Evolutionary conservation across 35 echinoderm and acorn worm genomes (phyloP).

Genomic region (Apostichopus japonicus): DNA sequence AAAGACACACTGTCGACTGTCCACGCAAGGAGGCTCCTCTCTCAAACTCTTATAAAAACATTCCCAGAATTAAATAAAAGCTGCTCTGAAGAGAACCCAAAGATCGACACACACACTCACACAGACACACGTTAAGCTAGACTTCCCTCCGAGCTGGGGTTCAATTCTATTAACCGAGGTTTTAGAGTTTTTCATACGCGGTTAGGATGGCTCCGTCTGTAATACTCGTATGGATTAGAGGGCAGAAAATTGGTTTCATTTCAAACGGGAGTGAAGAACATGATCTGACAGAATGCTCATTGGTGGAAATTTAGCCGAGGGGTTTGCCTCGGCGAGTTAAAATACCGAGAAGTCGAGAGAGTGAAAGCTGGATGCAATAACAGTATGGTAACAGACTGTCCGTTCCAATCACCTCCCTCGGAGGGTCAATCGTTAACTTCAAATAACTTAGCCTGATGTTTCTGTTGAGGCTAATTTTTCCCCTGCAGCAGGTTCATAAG

Average conservation of each 20-base stretch:
- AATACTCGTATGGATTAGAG: background rate
- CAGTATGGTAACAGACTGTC: background rate
- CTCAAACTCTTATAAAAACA: no score
- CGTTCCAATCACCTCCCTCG: background rate
- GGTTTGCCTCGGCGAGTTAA: background rate
- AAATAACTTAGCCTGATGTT: background rate
- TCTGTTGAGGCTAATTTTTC: background rate
- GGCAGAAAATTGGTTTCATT: background rate
- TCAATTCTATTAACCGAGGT: background rate
- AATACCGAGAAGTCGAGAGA: background rate
- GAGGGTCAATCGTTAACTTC: background rate
- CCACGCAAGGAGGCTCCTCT: background rate
- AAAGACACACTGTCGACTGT: background rate
- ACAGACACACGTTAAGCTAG: background rate
- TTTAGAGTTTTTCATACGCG: background rate
- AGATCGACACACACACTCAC: no score
- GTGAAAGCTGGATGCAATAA: background rate
- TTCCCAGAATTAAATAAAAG: background rate
- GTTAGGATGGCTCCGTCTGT: background rate
- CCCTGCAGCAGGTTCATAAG: background rate
- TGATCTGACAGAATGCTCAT: conserved; percentile 20
- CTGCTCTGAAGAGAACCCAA: background rate
- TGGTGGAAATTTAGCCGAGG: conserved; percentile 24
- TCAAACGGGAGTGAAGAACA: conserved; percentile 1
- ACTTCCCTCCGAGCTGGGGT: background rate